Evolutionary conservation across 2,797 vertebrate genomes (phyloP).

Genomic region (Acrossocheilus wenchowensis): DNA sequence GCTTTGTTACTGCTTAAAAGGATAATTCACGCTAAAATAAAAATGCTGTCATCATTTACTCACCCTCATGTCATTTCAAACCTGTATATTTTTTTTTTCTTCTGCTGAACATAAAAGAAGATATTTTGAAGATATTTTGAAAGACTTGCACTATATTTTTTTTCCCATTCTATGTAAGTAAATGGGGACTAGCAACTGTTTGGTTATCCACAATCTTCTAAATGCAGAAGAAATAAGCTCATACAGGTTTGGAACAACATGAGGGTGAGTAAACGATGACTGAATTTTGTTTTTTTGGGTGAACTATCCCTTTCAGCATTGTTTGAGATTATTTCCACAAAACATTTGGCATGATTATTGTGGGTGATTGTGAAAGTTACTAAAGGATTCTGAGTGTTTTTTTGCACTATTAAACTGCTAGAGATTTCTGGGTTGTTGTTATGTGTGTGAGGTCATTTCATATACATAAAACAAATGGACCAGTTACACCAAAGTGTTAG

Average conservation of each 20-base stretch:
- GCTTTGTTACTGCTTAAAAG: neutral
- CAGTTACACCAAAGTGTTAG: neutral
- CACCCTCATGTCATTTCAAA: neutral
- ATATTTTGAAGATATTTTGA: neutral
- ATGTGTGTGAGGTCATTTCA: neutral
- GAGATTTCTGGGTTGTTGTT: neutral
- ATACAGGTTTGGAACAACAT: neutral
- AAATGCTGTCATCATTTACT: neutral
- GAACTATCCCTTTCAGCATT: neutral
- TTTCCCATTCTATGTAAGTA: neutral
- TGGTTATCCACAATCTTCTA: neutral
- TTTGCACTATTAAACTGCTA: neutral
- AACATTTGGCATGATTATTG: neutral
- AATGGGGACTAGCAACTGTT: neutral
- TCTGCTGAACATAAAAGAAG: neutral
- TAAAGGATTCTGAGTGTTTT: neutral
- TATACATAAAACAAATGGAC: neutral
- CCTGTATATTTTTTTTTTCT: neutral
- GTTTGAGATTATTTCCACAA: neutral
- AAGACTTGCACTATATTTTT: neutral
- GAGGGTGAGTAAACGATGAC: no score
- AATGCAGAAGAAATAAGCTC: neutral
- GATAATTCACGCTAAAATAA: no score
- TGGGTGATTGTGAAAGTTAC: neutral
- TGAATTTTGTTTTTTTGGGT: neutral